Base-by-base conservation (phyloP, 2,113 vertebrate species). In the Lasiurus borealis region DNA sequence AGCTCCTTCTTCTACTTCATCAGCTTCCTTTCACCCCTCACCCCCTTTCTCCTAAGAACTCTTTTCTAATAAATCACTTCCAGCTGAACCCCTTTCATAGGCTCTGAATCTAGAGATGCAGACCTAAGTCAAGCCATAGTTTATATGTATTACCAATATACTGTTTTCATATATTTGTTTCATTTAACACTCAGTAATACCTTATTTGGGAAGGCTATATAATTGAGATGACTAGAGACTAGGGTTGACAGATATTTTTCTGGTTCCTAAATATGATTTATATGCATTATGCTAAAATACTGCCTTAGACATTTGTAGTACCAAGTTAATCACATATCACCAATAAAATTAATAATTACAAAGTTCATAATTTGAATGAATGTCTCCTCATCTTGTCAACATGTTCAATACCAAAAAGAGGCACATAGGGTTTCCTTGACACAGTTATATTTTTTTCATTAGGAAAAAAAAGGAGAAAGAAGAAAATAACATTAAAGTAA, bases 381-480 rank as follows among this genome's bases (percentile, higher is more conserved):
- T 46, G 16, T 75, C 10, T 6, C 8, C 5, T 83, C 23, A 86
- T 4, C 54, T 31, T 7, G n/a, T 29, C 73, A 80, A 89, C 1
- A 11, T 71, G 29, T 34, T 6, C 62, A 82, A 27, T 1, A 85
- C 46, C 48, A 29, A 88, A 54, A 3, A 44, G 36, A 59, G 31
- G 16, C 11, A 0, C 31, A 64, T 14, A 91, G 19, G 62, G 3
- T 68, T 85, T 94, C 62, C 23, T 40, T 73, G 50, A 62, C 16
- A 68, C 50, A 64, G 11, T 88, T 25, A 3, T 54, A 40, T 27
- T 89, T 93, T 96, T 97, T 85, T 29, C 50, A 57, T 85, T 93
- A 50, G 10, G 19, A 13, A 54, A 52, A 82, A 88, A 31, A 89
- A 93, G 12, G 34, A 71, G 25, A 31, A 77, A 92, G 27, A 69